Evolutionary conservation across 2,113 vertebrate genomes (phyloP).

Genomic region (Brachyhypopomus occidentalis): DNA sequence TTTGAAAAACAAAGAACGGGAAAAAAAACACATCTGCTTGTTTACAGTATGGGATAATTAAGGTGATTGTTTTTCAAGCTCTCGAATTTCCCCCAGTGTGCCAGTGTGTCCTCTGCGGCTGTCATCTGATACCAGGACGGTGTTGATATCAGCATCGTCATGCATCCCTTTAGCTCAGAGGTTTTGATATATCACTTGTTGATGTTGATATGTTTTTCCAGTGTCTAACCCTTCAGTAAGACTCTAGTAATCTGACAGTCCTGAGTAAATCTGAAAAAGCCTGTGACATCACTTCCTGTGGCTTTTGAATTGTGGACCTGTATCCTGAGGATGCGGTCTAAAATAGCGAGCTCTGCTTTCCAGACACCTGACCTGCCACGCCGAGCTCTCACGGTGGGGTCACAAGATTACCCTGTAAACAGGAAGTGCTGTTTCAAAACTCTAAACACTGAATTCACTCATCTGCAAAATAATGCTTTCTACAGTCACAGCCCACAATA

Average conservation of each 20-base stretch:
- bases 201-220: neutral
- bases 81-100: too few species aligned
- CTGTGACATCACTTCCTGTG: constrained; percentile 21
- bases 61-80: too few species aligned
- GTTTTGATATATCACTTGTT: neutral
- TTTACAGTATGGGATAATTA: too few species aligned
- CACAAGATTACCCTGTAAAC: constrained; percentile 65
- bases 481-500: neutral
- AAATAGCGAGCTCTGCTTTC: constrained; percentile 54
- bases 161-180: too few species aligned
- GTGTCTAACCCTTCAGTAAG: neutral
- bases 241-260: neutral
- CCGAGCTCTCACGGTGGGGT: constrained; percentile 59
- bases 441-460: neutral
- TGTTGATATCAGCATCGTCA: too few species aligned
- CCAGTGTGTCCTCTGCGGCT: too few species aligned
- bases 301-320: constrained; percentile 64
- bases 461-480: constrained; percentile 23
- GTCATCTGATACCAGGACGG: too few species aligned
- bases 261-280: neutral
- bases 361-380: constrained; percentile 37
- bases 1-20: too few species aligned
- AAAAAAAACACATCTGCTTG: too few species aligned
- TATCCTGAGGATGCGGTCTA: constrained; percentile 73
- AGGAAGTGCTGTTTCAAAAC: constrained; percentile 65